Base-by-base conservation (phyloP, 2,113 vertebrate genomes). In the Alligator sinensis region DNA sequence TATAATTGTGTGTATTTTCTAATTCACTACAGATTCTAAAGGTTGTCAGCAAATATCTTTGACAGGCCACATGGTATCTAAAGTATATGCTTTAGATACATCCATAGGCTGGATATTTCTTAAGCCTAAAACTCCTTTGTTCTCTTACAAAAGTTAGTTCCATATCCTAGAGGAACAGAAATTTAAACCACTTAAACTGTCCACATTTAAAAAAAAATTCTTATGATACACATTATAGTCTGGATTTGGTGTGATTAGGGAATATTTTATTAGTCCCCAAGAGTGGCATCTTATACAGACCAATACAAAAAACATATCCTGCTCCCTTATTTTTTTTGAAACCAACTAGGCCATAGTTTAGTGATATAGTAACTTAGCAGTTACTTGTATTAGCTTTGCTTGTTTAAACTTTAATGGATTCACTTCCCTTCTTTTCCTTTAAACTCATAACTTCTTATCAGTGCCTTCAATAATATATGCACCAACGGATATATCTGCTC, bases 1-100 rank as follows among this genome's bases (percentile, higher is more conserved):
- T 88, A 74, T 76, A 76, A 76, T 81, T 94, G 61, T 75, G 83
- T 95, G 84, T 93, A 81, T 93, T 28, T 63, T 84, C 55, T 87
- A 76, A 54, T 83, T 77, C 77, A 81, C 82, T 60, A 4, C 77
- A 6, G 54, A 93, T 83, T 9, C 60, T 54, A 30, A 60, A 54
- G 28, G 30, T 60, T 93, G 80, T 79, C 27, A 90, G 25, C 89
- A 87, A 87, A 79, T 16, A 25, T 60, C 63, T 89, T 72, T 77
- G 27, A 88, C 28, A 54, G 86, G 22, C 77, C 66, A 3, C 13
- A 66, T 15, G 85, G 28, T 66, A 3, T 66, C 28, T 28, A 92
- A 92, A 80, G 47, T 38, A 82, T 47, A 47, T 47, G 47, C 47
- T 47, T 47, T 9, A 86, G 70, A 64, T 70, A 55, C 77, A 80